Percentiles rank a stretch among this genome's conserved stretches.
Evolutionary conservation across 2,113 vertebrate species (phyloP).

Genomic region (Microtus richardsoni): DNA sequence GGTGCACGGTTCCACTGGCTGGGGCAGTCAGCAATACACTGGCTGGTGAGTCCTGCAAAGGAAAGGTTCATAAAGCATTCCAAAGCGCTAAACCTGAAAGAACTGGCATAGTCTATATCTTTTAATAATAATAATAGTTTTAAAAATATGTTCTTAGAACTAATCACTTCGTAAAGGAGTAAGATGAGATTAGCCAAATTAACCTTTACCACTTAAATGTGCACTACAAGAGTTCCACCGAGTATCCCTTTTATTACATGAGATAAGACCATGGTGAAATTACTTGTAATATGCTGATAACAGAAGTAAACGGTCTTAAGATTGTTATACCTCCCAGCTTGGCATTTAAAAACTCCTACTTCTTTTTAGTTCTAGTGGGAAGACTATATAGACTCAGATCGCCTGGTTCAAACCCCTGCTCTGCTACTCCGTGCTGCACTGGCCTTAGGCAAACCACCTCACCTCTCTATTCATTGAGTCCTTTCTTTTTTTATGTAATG

Average conservation of each 20-base stretch:
- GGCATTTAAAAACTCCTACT: constrained; percentile 53
- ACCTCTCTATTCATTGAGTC: not conserved
- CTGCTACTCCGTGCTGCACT: not conserved
- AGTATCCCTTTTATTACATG: constrained; percentile 50
- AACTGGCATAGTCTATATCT: constrained; percentile 39
- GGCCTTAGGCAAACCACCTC: not conserved
- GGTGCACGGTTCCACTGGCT: not conserved
- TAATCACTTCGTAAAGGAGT: constrained; percentile 49
- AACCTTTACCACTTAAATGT: constrained; percentile 66
- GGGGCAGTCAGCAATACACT: not conserved
- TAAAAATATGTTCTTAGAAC: constrained; percentile 45
- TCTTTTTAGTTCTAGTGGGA: not conserved
- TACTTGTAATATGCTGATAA: constrained; percentile 66
- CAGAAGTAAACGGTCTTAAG: constrained; percentile 60
- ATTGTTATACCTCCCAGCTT: constrained; percentile 33
- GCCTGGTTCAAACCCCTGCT: constrained; percentile 16
- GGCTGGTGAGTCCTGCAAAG: constrained; percentile 17
- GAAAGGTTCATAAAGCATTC: constrained; percentile 38
- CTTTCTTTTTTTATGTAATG: not conserved
- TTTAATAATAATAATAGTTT: constrained; percentile 31
- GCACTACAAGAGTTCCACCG: constrained; percentile 1
- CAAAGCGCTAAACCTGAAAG: constrained; percentile 11
- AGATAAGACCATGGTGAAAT: constrained; percentile 61
- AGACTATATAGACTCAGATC: constrained; percentile 7
- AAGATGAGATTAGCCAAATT: constrained; percentile 72